Base-by-base conservation (phyloP, 2,888 invertebrate genomes). In the Artemia sinica region DNA sequence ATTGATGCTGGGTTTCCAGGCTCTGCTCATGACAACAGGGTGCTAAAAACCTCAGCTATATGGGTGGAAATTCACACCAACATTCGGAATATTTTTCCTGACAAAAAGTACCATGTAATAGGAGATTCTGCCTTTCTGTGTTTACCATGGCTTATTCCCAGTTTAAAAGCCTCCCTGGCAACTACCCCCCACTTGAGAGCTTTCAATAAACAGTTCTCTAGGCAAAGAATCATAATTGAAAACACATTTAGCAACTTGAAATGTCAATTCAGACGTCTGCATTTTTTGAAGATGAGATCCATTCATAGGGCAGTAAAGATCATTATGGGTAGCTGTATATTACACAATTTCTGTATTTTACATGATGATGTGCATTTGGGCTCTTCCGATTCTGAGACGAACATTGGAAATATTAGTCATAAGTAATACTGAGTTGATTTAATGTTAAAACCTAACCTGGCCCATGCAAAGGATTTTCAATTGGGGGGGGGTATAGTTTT, bases 61-160 rank as follows among this genome's bases (percentile, higher is more conserved):
- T 58, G 63, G 63, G 9, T 28, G 8, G n/a, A 10, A 18, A 10
- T 58, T 9, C 10, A 58, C 8, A 10, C n/a, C 9, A 10, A 9
- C 8, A 58, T 10, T 9, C 9, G 2, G 9, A 10, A 2, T 10
- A 8, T 10, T 11, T 67, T 67, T 14, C 50, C 49, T 13, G 50
- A 67, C 14, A n/a, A 5, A 12, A 48, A 49, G 8, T 67, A 67
- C 11, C 67, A 49, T 12, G 9, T 67, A 13, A 49, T 49, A 9
- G 67, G 50, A 8, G 67, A 67, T 49, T 67, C 67, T 2, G 67
- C 67, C 8, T 67, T 67, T 50, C 67, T 7, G 50, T 58, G 67
- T 14, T 49, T 28, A 8, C 13, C 49, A 28, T 67, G 67, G 50
- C 14, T 67, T 13, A 49, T 67, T 9, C 67, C 51, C 50, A 49